These are phyloP conservation scores for Stenchaetothrips biformis DNA, from an alignment of 2,888 invertebrate species.

Conservation along the genomic window DNA sequence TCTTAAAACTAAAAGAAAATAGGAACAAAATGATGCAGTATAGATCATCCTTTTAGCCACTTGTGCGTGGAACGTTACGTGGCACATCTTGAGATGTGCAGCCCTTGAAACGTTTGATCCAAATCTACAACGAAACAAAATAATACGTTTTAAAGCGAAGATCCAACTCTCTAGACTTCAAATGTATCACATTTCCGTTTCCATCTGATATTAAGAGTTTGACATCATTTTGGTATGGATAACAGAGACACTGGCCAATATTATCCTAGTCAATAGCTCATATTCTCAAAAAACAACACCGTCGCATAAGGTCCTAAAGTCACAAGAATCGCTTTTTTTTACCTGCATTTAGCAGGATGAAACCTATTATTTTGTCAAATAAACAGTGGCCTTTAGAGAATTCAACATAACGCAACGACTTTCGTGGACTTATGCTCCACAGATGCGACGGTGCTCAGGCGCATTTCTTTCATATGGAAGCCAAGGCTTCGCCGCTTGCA, in stretches of 20 bases:
- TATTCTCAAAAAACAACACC: no score
- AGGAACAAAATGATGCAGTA: not conserved
- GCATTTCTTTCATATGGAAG: no score
- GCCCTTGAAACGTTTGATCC: not conserved
- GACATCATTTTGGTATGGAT: not conserved
- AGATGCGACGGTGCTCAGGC: no score
- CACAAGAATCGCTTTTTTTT: no score
- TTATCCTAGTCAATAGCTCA: no score
- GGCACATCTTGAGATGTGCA: not conserved
- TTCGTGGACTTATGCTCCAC: no score
- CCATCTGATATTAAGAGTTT: not conserved
- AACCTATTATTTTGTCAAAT: no score
- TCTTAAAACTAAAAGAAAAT: slow-evolving; percentile 17
- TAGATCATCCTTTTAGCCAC: slow-evolving; percentile 4
- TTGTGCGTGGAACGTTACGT: not conserved
- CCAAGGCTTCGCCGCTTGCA: no score
- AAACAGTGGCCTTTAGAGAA: no score
- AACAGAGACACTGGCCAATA: slow-evolving; percentile 6
- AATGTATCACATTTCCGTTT: slow-evolving; percentile 23
- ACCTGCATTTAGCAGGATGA: no score
- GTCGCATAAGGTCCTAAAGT: no score
- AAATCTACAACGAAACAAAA: not conserved
- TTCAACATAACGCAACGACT: no score
- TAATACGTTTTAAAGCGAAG: not conserved
- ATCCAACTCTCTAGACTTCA: slow-evolving; percentile 6